A percentile compares a stretch with the other conserved stretches of the same genome.
These are phyloP conservation scores for Drosophila mayri DNA, from an alignment of 1,140 invertebrate species.

Conservation along the genomic window DNA sequence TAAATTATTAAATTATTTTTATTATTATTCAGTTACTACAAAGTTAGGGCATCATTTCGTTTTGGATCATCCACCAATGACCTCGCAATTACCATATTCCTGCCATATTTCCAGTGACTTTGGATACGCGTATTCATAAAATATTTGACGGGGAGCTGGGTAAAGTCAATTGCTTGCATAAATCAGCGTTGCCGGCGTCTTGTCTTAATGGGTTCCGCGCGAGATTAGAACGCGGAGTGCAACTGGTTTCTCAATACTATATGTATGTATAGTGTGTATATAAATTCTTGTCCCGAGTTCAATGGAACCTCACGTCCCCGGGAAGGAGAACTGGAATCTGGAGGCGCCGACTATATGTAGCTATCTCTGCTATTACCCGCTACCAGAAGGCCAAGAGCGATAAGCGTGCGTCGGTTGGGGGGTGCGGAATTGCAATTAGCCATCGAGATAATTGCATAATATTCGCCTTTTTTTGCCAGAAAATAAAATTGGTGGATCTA, in stretches of 20 bases:
- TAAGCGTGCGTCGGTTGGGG: constrained; percentile 11
- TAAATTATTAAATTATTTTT: not conserved
- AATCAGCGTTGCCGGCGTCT: constrained; percentile 32
- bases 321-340: constrained; percentile 28
- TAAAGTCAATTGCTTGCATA: constrained; percentile 45
- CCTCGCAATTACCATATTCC: constrained; percentile 5
- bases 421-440: constrained; percentile 22
- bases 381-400: constrained; percentile 18
- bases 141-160: constrained; percentile 15
- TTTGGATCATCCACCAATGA: not conserved
- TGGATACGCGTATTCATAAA: constrained; percentile 2
- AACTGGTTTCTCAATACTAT: constrained; percentile 49
- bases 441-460: constrained; percentile 21
- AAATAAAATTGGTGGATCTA: not conserved
- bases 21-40: not conserved
- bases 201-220: constrained; percentile 22
- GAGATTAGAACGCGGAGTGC: constrained; percentile 48
- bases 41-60: not conserved
- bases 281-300: constrained; percentile 36
- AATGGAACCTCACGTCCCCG: constrained; percentile 37
- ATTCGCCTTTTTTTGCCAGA: not conserved
- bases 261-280: constrained; percentile 2
- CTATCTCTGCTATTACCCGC: constrained; percentile 24
- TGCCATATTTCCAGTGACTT: constrained; percentile 15
- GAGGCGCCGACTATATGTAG: constrained; percentile 10